A percentile compares a stretch with the other conserved stretches of the same genome.
Conservation (phyloP, 2,113 vertebrate genomes). For the Antechinus stuartii region DNA sequence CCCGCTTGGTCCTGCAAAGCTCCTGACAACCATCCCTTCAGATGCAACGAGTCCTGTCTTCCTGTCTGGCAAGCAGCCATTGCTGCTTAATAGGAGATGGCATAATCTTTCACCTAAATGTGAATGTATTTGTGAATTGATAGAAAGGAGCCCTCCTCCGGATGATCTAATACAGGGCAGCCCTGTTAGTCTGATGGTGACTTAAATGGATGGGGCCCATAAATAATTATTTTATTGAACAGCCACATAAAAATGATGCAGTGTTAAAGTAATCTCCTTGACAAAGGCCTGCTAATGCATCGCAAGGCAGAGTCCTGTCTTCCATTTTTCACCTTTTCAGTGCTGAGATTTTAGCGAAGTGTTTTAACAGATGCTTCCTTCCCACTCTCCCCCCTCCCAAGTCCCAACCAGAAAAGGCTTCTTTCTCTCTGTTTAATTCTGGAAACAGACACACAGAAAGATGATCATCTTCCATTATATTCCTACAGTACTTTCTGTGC, state of each 20-base stretch:
- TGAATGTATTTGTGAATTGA: conserved; percentile 77
- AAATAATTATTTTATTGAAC: conserved; percentile 81
- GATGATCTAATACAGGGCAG: conserved; percentile 64
- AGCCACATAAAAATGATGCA: conserved; percentile 75
- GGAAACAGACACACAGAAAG: neutral
- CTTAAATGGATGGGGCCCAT: conserved; percentile 78
- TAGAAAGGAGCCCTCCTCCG: conserved; percentile 71
- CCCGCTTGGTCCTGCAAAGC: neutral
- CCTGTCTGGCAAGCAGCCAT: conserved; percentile 45
- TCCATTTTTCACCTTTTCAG: conserved; percentile 17
- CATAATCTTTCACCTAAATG: conserved; percentile 78
- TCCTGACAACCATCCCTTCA: neutral
- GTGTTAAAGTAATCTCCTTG: conserved; percentile 67
- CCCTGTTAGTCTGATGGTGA: conserved; percentile 74
- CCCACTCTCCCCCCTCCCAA: neutral
- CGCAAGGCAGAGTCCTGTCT: neutral
- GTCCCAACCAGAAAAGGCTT: neutral
- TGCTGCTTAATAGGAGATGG: conserved; percentile 69
- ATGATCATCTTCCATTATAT: neutral
- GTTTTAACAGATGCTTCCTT: neutral
- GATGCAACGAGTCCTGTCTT: conserved; percentile 43
- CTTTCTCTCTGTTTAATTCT: neutral
- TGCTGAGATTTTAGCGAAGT: neutral
- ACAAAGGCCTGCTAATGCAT: conserved; percentile 32
- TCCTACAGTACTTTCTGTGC: neutral